Percentiles rank a stretch among this genome's conserved stretches.
Evolutionary conservation across 2,888 invertebrate genomes (phyloP).

Genomic region (Drosophila cognata): DNA sequence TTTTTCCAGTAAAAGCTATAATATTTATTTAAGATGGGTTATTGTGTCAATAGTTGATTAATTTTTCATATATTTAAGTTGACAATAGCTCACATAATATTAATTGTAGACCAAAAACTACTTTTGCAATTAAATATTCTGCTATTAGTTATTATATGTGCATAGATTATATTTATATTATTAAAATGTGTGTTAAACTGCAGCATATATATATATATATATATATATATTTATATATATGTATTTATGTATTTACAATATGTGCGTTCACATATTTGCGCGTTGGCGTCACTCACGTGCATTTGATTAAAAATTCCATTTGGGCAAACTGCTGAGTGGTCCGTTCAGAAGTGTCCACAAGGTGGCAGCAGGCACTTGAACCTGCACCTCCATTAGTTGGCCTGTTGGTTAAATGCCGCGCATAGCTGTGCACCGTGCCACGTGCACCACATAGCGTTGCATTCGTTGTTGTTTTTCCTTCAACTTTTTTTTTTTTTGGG

Average conservation of each 20-base stretch:
- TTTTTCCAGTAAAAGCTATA: background rate
- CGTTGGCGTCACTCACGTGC: slow-evolving; percentile 45
- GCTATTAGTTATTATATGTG: background rate
- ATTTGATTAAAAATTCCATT: slow-evolving; percentile 63
- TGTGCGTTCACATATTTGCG: slow-evolving; percentile 56
- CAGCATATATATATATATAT: background rate
- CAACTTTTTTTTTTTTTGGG: slow-evolving; percentile 61
- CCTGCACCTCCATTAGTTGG: slow-evolving; percentile 14
- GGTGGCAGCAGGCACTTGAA: slow-evolving; percentile 10
- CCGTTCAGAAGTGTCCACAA: slow-evolving; percentile 10
- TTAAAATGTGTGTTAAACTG: slow-evolving; percentile 32
- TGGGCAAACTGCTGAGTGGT: slow-evolving; percentile 22
- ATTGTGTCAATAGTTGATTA: background rate
- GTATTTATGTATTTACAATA: slow-evolving; percentile 22
- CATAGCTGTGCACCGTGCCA: slow-evolving; percentile 44
- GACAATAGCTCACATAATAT: background rate
- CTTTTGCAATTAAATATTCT: background rate
- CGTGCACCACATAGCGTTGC: slow-evolving; percentile 50
- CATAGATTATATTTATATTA: slow-evolving; percentile 4
- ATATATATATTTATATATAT: background rate
- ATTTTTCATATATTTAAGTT: background rate
- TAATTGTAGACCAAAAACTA: background rate
- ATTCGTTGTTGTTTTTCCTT: slow-evolving; percentile 27
- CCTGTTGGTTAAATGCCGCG: slow-evolving; percentile 29
- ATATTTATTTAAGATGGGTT: background rate